Evolutionary conservation across 2,113 vertebrate species (phyloP), one percentile per base, ranked within the genome.

Genomic region (Carassius auratus): DNA sequence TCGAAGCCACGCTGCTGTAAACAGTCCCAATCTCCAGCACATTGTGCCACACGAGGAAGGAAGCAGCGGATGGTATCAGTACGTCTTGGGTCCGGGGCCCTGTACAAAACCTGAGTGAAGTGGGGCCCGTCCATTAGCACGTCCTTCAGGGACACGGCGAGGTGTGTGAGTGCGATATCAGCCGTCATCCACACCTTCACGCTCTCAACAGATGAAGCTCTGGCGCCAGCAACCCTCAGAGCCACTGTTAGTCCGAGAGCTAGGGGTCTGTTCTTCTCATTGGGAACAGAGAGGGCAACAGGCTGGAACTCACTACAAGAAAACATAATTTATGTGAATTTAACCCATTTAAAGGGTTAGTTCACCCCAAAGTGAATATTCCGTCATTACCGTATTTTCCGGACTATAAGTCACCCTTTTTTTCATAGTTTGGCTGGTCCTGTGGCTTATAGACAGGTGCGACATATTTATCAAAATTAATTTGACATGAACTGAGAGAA

Each of bases 101-200:
- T 26, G 48, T 73, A 76, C 64, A 81, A 30, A 84, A 84, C 81
- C 48, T 77, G 79, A 86, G 80, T 93, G 88, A 93, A 93, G 93
- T 93, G 90, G 91, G 76, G 42, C 71, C 90, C 88, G 78, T 92
- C 94, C 93, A 94, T 93, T 94, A 93, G 92, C 91, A 92, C 90
- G 55, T 91, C 85, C 88, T 90, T 86, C 84, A 86, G 57, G 74
- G 84, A 86, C 90, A 92, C 74, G 86, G 78, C 45, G 88, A 93
- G 92, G 93, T 93, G 94, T 93, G 87, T 91, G 93, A 89, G 86
- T 86, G 90, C 86, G 93, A 94, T 93, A 93, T 89, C 86, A 75
- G 74, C 83, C 71, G 85, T 89, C 91, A 85, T 75, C 88, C 85
- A 75, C 90, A 87, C 89, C 86, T 88, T 87, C 87, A 87, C 90